phyloP scores from a whole-genome alignment of 2,888 invertebrate species.

The Meliscaeva auricollis region DNA sequence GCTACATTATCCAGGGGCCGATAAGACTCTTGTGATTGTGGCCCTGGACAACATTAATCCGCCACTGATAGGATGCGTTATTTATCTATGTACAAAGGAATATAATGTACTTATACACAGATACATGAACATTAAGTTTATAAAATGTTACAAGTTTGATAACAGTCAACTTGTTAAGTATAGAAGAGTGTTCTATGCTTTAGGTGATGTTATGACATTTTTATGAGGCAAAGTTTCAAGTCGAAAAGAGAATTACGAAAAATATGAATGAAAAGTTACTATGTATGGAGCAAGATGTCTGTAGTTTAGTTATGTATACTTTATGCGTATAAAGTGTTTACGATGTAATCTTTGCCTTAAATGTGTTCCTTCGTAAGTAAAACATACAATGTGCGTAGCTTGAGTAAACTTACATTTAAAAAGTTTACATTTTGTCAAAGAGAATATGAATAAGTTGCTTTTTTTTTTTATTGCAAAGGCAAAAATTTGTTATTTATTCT shows the following conservation, averaged over 20 bases:
- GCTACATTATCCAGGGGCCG: background rate
- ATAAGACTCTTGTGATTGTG: background rate
- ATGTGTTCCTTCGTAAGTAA: background rate
- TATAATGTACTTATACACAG: background rate
- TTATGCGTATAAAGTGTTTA: conserved; percentile 27
- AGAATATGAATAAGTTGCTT: background rate
- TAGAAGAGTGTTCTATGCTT: conserved; percentile 50
- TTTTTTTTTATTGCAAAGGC: background rate
- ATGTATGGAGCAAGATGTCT: background rate
- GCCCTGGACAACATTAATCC: background rate
- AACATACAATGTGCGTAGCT: conserved; percentile 15
- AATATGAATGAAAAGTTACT: conserved; percentile 5
- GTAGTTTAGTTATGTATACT: background rate
- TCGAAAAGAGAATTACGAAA: conserved; percentile 48
- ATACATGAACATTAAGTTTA: conserved; percentile 21
- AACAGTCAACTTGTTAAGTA: conserved; percentile 60
- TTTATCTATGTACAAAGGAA: background rate
- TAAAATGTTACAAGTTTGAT: conserved; percentile 54
- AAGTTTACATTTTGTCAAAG: background rate
- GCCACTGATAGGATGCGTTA: conserved; percentile 10
- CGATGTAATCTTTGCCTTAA: conserved; percentile 14
- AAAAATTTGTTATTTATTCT: background rate
- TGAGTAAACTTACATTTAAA: background rate
- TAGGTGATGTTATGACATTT: conserved; percentile 70
- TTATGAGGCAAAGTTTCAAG: conserved; percentile 67